Evolutionary conservation across 2,797 vertebrate species (phyloP), one percentile per base, ranked within the genome.

Genomic region (Coendou prehensilis): DNA sequence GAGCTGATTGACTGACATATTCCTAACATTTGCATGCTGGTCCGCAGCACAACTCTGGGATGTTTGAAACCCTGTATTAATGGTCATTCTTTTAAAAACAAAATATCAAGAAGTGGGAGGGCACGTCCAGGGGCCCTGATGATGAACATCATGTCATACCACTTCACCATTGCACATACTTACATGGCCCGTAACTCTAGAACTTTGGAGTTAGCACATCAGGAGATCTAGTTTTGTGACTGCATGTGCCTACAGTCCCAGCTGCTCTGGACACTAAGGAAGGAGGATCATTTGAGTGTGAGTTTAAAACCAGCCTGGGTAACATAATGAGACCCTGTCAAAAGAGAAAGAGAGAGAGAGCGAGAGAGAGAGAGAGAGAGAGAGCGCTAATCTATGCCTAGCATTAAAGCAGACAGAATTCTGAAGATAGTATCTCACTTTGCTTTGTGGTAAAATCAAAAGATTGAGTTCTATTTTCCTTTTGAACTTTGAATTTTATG

Each of bases 61-160:
- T 73, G 61, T 83, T 92, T 67, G n/a, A 90, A 93, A n/a, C 45
- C 9, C 56, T 89, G 1, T 26, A 8, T 63, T 93, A 57, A 79
- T 61, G 47, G 11, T 93, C n/a, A n/a, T 87, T 96, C 30, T 45
- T 92, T 95, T 93, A 67, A 61, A 79, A 86, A 30, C 18, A 57
- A 57, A 45, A 50, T 75, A 8, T 28, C 56, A 67, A 63, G 64
- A 80, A 67, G 45, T 57, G 54, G 52, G 13, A 91, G 73, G 63
- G 9, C 71, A 67, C 14, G 41, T 10, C 76, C 64, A 33, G 15
- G 7, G 33, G 47, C 69, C 37, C 57, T 57, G 20, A 67, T 79
- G 41, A 4, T 4, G 41, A 87, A 22, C 8, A 5, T 28, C 64
- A 0, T 64, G 33, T 57, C 59, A 28, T 10, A 2, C n/a, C 47